phyloP scores from a whole-genome alignment of 2,888 invertebrate genomes.

The Leptopilina drosophilae region DNA sequence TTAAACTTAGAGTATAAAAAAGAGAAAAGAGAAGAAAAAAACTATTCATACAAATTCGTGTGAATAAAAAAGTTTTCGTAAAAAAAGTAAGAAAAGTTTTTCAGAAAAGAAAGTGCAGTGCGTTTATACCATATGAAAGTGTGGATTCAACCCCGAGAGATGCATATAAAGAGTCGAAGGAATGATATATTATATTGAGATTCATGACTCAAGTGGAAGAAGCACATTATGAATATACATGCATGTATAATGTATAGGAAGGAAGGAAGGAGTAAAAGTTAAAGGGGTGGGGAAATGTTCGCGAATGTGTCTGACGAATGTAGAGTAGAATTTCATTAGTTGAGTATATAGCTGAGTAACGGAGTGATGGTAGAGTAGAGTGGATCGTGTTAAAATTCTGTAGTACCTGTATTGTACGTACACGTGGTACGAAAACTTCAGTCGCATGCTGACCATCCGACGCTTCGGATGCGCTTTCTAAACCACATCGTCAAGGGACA shows the following conservation, averaged over 20 bases:
- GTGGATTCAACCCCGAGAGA: conserved; percentile 7
- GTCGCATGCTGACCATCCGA: conserved; percentile 68
- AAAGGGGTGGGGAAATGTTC: conserved; percentile 17
- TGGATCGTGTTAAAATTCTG: conserved; percentile 61
- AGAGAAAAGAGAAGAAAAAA: too few species aligned
- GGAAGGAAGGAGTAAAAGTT: conserved; percentile 38
- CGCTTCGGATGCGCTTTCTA: conserved; percentile 57
- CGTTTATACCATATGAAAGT: not conserved
- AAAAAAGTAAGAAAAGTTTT: not conserved
- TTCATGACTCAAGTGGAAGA: conserved; percentile 24
- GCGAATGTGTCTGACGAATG: conserved; percentile 58
- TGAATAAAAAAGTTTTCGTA: too few species aligned
- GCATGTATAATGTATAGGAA: too few species aligned
- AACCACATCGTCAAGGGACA: not conserved
- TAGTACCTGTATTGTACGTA: conserved; percentile 52
- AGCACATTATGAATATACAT: conserved; percentile 2
- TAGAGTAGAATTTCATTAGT: conserved; percentile 68
- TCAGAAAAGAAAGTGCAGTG: not conserved
- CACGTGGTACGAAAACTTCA: conserved; percentile 61
- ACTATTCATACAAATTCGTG: too few species aligned
- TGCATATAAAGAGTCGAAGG: not conserved
- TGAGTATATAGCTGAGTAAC: conserved; percentile 61
- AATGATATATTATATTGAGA: conserved; percentile 2
- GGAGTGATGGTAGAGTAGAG: conserved; percentile 64
- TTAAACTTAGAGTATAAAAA: too few species aligned